Evolutionary conservation across 2,797 vertebrate species (phyloP).

Genomic region (Morelia viridis): DNA sequence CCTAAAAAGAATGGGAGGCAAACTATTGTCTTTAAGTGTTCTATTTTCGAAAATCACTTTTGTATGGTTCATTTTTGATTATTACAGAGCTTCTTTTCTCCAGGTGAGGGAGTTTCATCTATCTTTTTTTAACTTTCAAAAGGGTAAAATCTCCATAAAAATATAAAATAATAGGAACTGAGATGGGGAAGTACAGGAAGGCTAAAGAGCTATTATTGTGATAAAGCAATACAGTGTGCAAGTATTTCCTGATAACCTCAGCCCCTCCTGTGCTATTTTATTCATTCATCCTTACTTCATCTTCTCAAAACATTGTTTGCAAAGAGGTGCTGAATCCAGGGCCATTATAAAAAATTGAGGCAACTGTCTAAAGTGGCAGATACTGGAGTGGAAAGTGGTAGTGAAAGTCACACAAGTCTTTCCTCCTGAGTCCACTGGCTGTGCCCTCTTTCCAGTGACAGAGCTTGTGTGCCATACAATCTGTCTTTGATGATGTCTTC

Average conservation of each 20-base stretch:
- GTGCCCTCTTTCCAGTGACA: background rate
- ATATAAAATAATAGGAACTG: background rate
- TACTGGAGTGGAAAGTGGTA: no score
- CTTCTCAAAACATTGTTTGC: background rate
- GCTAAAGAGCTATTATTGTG: background rate
- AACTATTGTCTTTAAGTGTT: slow-evolving; percentile 15
- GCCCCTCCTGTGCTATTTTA: background rate
- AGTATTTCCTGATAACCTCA: background rate
- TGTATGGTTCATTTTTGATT: slow-evolving; percentile 1
- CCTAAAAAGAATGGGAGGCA: background rate
- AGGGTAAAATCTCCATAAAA: background rate
- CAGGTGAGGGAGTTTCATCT: slow-evolving; percentile 23
- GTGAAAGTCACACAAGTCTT: background rate
- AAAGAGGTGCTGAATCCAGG: background rate
- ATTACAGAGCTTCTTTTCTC: slow-evolving; percentile 1
- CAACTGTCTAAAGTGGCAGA: background rate
- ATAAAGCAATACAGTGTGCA: background rate
- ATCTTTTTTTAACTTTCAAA: slow-evolving; percentile 24
- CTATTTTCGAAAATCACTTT: slow-evolving; percentile 1
- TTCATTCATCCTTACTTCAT: background rate
- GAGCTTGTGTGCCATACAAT: background rate
- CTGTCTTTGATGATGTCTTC: background rate
- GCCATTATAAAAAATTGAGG: background rate
- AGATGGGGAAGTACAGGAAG: background rate
- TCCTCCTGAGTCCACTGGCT: background rate